A percentile compares a stretch with the other conserved stretches of the same genome.
Conservation (phyloP, 2,888 invertebrate genomes). For the Arge pagana region DNA sequence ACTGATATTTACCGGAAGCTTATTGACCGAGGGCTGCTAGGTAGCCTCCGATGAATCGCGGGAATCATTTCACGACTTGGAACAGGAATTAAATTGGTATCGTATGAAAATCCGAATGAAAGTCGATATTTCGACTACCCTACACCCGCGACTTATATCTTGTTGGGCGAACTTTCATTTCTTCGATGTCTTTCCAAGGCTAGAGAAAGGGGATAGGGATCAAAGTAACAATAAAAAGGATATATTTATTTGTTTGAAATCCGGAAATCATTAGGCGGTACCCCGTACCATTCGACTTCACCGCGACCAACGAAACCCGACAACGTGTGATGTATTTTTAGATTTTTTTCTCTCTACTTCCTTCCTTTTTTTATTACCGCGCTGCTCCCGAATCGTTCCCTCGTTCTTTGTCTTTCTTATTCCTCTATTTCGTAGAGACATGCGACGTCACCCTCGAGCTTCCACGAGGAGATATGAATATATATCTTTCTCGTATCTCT, state of each 20-base stretch:
- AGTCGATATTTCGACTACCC: too few species aligned
- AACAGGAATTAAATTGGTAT: conserved; percentile 5
- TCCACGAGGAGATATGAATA: conserved; percentile 24
- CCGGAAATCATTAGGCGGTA: conserved; percentile 17
- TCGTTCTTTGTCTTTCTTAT: background rate
- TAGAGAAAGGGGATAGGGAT: too few species aligned
- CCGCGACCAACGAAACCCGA: background rate
- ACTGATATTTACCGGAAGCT: too few species aligned
- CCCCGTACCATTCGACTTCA: conserved; percentile 9
- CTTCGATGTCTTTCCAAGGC: too few species aligned
- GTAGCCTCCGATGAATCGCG: too few species aligned
- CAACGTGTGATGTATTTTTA: conserved; percentile 20
- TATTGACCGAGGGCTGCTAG: too few species aligned
- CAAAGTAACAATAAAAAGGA: conserved; percentile 11
- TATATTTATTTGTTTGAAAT: conserved; percentile 20
- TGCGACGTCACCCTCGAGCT: conserved; percentile 8
- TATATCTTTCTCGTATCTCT: background rate
- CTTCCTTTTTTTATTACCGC: too few species aligned
- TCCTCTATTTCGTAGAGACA: conserved; percentile 15
- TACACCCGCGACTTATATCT: too few species aligned
- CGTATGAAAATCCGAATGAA: conserved; percentile 4
- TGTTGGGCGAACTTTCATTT: too few species aligned
- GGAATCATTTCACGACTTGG: too few species aligned
- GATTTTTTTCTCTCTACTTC: background rate
- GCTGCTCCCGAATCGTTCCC: too few species aligned